Evolutionary conservation across 2,888 invertebrate species (phyloP).

Genomic region (Zygothrica quintamaculata): DNA sequence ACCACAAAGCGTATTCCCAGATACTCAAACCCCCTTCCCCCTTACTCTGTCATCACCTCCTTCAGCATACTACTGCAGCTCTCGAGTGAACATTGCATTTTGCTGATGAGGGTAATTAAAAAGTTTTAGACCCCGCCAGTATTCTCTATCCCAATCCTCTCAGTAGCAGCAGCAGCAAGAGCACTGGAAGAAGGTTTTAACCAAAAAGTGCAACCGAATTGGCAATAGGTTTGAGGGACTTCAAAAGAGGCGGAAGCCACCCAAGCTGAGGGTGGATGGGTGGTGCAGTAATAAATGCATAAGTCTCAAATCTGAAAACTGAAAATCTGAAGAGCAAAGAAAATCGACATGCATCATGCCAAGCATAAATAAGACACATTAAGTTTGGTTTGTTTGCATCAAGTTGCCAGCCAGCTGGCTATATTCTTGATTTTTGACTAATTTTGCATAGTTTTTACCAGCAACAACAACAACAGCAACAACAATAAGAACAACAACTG

Average conservation of each 20-base stretch:
- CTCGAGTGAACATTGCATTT: slow-evolving; percentile 58
- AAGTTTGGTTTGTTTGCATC: slow-evolving; percentile 48
- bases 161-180: slow-evolving; percentile 1
- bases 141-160: background rate
- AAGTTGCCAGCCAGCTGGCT: slow-evolving; percentile 24
- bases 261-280: background rate
- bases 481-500: slow-evolving; percentile 33
- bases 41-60: background rate
- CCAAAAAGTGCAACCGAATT: slow-evolving; percentile 54
- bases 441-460: slow-evolving; percentile 45
- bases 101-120: slow-evolving; percentile 80
- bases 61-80: slow-evolving; percentile 16
- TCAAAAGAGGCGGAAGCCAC: slow-evolving; percentile 11
- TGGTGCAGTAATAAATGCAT: slow-evolving; percentile 48
- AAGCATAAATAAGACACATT: slow-evolving; percentile 68
- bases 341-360: slow-evolving; percentile 64
- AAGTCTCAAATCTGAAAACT: slow-evolving; percentile 19
- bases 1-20: slow-evolving; percentile 37
- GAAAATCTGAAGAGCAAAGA: slow-evolving; percentile 21
- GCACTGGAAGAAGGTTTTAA: slow-evolving; percentile 12
- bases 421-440: slow-evolving; percentile 52
- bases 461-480: slow-evolving; percentile 23
- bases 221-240: slow-evolving; percentile 21
- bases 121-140: slow-evolving; percentile 52
- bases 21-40: background rate